Conservation (phyloP, 30 jellyfish, hydroid and myxozoan species). For the Turritopsis rubra region DNA sequence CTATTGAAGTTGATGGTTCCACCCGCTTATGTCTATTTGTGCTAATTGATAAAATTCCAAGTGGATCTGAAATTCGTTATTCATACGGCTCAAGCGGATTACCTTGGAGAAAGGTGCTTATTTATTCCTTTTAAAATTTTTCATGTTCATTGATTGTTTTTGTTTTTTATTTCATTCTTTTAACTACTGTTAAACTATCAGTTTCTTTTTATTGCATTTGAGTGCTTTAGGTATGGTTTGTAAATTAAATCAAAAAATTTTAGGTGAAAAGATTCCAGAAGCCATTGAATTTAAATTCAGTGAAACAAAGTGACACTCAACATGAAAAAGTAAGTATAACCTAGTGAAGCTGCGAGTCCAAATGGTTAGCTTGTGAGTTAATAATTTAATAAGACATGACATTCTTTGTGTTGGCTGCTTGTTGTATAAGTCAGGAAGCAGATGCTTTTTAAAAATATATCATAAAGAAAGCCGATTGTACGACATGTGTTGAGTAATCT, state of each 20-base stretch:
- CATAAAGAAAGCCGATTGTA: not conserved
- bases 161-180: not conserved
- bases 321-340: not conserved
- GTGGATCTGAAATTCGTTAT: not conserved
- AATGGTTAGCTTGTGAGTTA: not conserved
- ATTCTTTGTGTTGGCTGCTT: not conserved
- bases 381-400: not conserved
- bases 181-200: not conserved
- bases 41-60: not conserved
- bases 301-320: not conserved
- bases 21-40: not conserved
- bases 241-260: no score
- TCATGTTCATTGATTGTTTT: not conserved
- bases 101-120: slow-evolving; percentile 19
- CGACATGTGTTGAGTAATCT: not conserved
- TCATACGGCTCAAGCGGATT: slow-evolving; percentile 7
- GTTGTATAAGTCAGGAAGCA: not conserved
- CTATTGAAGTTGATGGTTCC: not conserved
- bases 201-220: not conserved
- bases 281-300: not conserved
- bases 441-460: not conserved
- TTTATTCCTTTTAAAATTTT: not conserved
- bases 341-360: not conserved
- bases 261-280: not conserved
- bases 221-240: not conserved